These are phyloP conservation scores for Kradibia gibbosae DNA, from an alignment of 1,140 invertebrate species.

Conservation along the genomic window DNA sequence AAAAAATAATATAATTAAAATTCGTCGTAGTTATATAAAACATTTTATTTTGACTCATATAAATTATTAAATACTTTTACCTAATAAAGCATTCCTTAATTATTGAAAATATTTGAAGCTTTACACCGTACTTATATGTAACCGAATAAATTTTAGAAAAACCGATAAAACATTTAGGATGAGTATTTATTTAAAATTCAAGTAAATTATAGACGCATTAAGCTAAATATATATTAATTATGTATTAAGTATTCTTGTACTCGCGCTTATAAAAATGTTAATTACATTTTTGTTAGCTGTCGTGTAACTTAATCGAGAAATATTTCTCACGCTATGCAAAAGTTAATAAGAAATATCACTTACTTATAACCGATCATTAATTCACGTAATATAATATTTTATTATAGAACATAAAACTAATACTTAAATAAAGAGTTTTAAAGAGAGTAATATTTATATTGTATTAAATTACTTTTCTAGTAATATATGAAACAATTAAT, in stretches of 20 bases:
- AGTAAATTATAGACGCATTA: neutral
- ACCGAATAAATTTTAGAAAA: neutral
- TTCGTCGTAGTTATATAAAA: no score
- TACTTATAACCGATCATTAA: neutral
- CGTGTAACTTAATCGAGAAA: neutral
- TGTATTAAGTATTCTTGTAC: neutral
- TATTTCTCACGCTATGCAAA: slow-evolving; percentile 3
- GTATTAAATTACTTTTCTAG: neutral
- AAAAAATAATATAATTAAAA: neutral
- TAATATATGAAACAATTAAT: no score
- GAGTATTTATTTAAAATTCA: neutral
- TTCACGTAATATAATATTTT: neutral
- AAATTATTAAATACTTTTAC: no score
- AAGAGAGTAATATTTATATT: no score
- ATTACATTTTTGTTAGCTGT: neutral
- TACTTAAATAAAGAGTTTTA: no score
- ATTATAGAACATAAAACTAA: neutral
- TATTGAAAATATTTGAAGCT: neutral
- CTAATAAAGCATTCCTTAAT: neutral
- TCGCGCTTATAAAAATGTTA: neutral
- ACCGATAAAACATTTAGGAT: neutral
- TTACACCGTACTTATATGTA: neutral
- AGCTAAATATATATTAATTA: neutral
- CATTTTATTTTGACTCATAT: no score
- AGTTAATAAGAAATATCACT: neutral